Evolutionary conservation across 2,113 vertebrate species (phyloP), one percentile per base, ranked within the genome.

Genomic region (Vulpes vulpes): DNA sequence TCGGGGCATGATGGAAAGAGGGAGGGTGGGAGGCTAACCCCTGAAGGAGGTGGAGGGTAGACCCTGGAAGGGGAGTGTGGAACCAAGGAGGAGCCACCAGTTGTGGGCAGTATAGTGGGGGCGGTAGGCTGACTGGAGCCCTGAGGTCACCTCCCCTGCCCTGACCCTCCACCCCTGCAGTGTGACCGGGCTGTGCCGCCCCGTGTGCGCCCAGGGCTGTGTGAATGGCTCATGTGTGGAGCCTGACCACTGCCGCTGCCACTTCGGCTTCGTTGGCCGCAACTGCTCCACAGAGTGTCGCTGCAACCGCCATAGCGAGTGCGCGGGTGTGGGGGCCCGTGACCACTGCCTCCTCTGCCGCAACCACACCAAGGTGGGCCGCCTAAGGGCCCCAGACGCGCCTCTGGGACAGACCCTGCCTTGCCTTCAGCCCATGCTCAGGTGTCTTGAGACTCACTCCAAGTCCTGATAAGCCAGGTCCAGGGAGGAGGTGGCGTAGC

Each of bases 241-340:
- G 11, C 99, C 99, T 0, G 99, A 99, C 89, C 98, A 99, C 55
- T 99, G 99, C 95, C 99, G 98, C 93, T 99, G 99, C 96, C 99
- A 99, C 98, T 99, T 99, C 19, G 99, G 99, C 81, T 99, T 99
- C 20, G 99, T 99, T 0, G 99, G 99, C 8, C 99, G 98, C 49
- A 99, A 99, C 98, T 99, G 99, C 98, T 99, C 99, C 4, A 99
- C 99, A 1, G 99, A 99, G 97, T 99, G 99, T 97, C 99, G 98
- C 91, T 99, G 99, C 98, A 99, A 99, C 97, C 99, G 99, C 81
- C 99, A 99, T 98, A 99, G 99, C 94, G 99, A 99, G 98, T 99
- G 99, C 6, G 99, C 98, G 0, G 99, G 99, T 0, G 99, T 99
- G 8, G 98, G 98, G 84, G 98, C 99, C 3, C 99, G 98, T 0